A percentile compares a stretch with the other conserved stretches of the same genome.
These are phyloP conservation scores for Pseudotriccus pelzelni DNA, from an alignment of 2,797 vertebrate species.

Conservation along the genomic window DNA sequence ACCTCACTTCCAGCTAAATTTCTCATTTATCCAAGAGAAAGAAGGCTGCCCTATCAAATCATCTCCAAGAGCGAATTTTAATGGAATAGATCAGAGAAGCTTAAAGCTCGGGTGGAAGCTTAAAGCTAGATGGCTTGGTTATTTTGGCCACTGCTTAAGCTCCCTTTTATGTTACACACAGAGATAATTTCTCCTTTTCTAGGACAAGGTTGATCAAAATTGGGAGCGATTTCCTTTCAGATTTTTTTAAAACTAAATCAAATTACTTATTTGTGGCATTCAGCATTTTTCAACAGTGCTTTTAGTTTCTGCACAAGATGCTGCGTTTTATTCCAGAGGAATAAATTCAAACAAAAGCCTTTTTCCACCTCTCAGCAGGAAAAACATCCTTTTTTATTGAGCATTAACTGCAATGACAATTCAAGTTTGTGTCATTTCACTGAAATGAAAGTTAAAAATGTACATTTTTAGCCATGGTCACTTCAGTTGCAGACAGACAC, in stretches of 20 bases:
- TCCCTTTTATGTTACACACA: conserved; percentile 10
- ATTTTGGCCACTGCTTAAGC: conserved; percentile 10
- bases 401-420: background rate
- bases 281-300: background rate
- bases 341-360: background rate
- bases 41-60: background rate
- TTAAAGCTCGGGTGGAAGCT: background rate
- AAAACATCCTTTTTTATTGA: background rate
- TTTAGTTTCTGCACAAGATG: background rate
- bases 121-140: conserved; percentile 24
- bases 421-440: background rate
- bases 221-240: background rate
- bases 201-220: background rate
- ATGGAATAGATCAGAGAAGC: conserved; percentile 30
- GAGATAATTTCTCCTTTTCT: conserved; percentile 17
- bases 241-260: background rate
- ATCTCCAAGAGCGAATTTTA: conserved; percentile 6
- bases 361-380: background rate
- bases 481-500: background rate
- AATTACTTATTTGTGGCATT: background rate
- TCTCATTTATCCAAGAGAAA: background rate
- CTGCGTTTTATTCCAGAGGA: background rate
- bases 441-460: background rate
- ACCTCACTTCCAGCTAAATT: background rate
- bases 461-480: background rate